Evolutionary conservation across 2,113 vertebrate species (phyloP).

Genomic region (Formicarius rufipectus): DNA sequence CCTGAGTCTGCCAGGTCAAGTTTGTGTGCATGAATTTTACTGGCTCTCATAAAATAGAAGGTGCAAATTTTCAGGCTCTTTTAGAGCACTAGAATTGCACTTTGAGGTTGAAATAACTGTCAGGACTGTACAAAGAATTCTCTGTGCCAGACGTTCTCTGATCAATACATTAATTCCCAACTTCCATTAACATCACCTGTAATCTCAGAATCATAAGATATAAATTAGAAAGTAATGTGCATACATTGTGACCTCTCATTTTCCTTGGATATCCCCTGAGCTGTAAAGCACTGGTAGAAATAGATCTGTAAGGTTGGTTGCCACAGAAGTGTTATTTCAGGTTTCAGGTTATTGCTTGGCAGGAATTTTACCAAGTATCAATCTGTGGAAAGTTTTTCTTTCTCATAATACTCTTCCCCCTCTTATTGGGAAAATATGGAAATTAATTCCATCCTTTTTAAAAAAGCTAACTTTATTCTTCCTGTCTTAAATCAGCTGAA

Average conservation of each 20-base stretch:
- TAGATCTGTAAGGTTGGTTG: background rate
- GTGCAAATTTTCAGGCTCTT: background rate
- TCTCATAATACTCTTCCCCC: background rate
- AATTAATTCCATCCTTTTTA: background rate
- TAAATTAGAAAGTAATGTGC: background rate
- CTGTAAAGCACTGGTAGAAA: background rate
- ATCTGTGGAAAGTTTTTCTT: background rate
- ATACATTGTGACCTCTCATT: background rate
- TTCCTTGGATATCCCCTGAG: background rate
- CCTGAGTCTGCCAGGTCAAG: background rate
- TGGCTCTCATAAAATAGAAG: background rate
- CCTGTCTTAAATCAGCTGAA: background rate
- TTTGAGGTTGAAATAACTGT: background rate
- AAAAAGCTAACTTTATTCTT: background rate
- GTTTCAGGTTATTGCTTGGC: background rate
- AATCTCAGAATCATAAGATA: background rate
- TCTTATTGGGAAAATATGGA: background rate
- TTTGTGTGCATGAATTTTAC: background rate
- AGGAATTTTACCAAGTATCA: conserved; percentile 2
- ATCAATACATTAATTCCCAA: background rate
- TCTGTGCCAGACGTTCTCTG: background rate
- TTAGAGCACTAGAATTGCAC: background rate
- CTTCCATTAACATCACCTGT: background rate
- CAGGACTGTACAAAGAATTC: background rate
- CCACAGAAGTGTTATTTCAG: background rate